Conservation (phyloP, 2,113 vertebrate genomes). For the Myrmecophaga tridactyla region DNA sequence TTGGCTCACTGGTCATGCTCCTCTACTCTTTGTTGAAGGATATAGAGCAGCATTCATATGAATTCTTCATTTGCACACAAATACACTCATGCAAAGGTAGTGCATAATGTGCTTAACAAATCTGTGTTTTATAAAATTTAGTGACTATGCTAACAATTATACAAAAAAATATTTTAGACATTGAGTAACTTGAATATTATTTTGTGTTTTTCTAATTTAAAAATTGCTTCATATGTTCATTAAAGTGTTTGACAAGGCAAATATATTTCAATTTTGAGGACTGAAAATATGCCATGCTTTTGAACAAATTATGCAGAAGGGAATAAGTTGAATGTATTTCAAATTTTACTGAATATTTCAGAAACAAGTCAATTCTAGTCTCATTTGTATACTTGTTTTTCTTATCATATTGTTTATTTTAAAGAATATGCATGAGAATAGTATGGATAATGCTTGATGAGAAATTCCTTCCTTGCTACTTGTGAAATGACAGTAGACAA, state of each 20-base stretch:
- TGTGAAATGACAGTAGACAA: background rate
- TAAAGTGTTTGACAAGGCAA: background rate
- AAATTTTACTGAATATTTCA: conserved; percentile 4
- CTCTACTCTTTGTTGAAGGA: background rate
- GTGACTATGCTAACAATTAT: background rate
- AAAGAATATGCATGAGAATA: background rate
- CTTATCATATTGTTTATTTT: background rate
- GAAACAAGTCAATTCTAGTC: background rate
- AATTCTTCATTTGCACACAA: background rate
- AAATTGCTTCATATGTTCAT: background rate
- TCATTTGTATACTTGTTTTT: background rate
- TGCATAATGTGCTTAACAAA: background rate
- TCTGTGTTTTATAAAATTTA: background rate
- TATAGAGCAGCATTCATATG: background rate
- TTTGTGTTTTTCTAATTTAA: conserved; percentile 24
- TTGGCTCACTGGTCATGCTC: background rate
- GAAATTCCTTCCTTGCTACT: background rate
- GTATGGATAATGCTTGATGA: background rate
- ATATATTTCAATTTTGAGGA: background rate
- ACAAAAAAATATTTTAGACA: background rate
- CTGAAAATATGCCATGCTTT: background rate
- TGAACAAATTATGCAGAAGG: background rate
- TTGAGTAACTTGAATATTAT: background rate
- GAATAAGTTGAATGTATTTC: background rate
- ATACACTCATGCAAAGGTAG: background rate